phyloP scores from a whole-genome alignment of 2,113 vertebrate genomes.

The Raphicerus campestris region DNA sequence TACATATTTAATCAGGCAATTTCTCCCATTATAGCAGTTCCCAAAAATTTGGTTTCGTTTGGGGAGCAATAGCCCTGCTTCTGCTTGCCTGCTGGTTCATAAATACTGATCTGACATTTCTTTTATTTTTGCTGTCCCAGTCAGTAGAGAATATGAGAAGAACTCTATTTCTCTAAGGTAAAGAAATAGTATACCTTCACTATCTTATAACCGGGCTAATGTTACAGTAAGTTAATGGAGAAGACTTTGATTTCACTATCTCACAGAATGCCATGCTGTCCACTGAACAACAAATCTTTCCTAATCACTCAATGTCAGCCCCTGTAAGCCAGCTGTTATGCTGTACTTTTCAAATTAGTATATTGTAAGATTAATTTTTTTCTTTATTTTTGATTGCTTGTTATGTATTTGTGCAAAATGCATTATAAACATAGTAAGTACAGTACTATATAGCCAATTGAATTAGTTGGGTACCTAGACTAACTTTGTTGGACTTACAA shows the following conservation, averaged over 20 bases:
- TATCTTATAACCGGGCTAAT: neutral
- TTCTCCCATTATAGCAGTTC: neutral
- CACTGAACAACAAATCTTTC: neutral
- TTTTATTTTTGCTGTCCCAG: neutral
- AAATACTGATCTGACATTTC: constrained; percentile 8
- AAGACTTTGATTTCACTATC: neutral
- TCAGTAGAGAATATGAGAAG: neutral
- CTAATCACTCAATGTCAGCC: neutral
- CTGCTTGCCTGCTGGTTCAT: neutral
- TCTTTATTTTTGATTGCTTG: neutral
- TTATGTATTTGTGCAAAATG: neutral
- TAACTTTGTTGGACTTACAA: neutral
- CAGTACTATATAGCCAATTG: neutral
- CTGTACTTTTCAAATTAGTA: neutral
- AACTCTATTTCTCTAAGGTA: neutral
- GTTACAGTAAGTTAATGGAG: neutral
- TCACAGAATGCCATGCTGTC: neutral
- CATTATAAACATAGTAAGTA: neutral
- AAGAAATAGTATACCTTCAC: neutral
- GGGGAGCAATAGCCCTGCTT: neutral
- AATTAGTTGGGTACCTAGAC: neutral
- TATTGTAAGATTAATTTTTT: neutral
- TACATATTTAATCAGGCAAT: neutral
- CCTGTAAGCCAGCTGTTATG: neutral
- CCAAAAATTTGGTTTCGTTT: neutral